Conservation (phyloP, 1,140 invertebrate species). For the Tetragnatha versicolor region DNA sequence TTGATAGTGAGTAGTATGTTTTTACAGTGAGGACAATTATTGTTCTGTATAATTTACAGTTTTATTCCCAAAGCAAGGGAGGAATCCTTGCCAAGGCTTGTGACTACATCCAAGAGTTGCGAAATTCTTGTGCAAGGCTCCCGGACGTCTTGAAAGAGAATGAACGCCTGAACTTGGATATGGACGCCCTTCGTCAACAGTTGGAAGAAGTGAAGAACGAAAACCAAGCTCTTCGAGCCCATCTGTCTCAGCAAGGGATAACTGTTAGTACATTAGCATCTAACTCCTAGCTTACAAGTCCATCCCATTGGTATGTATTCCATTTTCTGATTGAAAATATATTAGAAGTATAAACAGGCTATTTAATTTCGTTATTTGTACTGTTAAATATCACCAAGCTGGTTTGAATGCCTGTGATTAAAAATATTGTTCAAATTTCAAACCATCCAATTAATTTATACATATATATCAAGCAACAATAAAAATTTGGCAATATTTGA, state of each 20-base stretch:
- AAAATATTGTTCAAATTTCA: too few species aligned
- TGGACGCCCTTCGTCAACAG: constrained; percentile 69
- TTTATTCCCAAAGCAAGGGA: constrained; percentile 82
- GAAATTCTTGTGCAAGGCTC: constrained; percentile 76
- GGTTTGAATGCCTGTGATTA: too few species aligned
- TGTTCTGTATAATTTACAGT: constrained; percentile 51
- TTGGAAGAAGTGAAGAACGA: constrained; percentile 71
- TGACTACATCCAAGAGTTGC: constrained; percentile 90
- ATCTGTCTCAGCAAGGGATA: constrained; percentile 66
- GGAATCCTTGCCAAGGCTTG: constrained; percentile 95
- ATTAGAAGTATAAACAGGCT: neutral
- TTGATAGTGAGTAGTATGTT: too few species aligned
- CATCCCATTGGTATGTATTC: neutral
- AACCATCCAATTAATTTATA: too few species aligned
- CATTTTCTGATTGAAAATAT: neutral
- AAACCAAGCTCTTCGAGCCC: constrained; percentile 69
- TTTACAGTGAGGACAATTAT: constrained; percentile 4
- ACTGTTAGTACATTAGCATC: constrained; percentile 47
- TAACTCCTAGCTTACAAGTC: constrained; percentile 29
- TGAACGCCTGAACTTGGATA: constrained; percentile 70
- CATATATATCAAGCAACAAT: too few species aligned
- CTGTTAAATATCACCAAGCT: too few species aligned
- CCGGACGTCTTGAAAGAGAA: constrained; percentile 71
- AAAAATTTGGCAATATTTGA: too few species aligned
- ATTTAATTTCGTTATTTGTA: too few species aligned